These are phyloP conservation scores for Cheilosia grossa DNA, from an alignment of 2,888 invertebrate species.

Conservation along the genomic window DNA sequence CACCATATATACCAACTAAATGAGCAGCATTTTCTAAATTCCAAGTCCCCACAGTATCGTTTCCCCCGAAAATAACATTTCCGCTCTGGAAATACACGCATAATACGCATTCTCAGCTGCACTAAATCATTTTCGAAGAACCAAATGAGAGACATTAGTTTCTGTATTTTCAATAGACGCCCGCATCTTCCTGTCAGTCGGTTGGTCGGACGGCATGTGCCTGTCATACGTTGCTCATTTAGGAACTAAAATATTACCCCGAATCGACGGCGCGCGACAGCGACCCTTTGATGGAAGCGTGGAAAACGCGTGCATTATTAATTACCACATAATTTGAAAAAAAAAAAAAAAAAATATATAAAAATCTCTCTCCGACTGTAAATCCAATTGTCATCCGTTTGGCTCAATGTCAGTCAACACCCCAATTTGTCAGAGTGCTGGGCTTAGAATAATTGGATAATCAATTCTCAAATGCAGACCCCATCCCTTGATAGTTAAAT, in stretches of 20 bases:
- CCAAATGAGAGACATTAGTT: conserved; percentile 45
- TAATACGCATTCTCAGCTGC: conserved; percentile 57
- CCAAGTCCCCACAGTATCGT: conserved; percentile 8
- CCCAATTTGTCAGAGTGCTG: conserved; percentile 54
- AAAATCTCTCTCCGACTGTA: conserved; percentile 48
- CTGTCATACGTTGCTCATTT: conserved; percentile 53
- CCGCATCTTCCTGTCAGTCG: conserved; percentile 47
- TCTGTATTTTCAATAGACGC: conserved; percentile 41
- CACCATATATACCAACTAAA: neutral
- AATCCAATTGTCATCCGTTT: conserved; percentile 52
- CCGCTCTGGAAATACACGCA: conserved; percentile 43
- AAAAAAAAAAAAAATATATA: neutral
- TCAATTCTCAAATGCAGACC: conserved; percentile 44
- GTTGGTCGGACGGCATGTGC: conserved; percentile 36
- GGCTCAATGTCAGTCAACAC: conserved; percentile 56
- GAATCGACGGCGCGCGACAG: conserved; percentile 6
- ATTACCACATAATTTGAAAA: conserved; percentile 65
- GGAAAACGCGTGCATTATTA: conserved; percentile 67
- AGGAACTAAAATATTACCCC: conserved; percentile 5
- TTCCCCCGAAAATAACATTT: conserved; percentile 42
- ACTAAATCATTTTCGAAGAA: conserved; percentile 63
- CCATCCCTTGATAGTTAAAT: conserved; percentile 17
- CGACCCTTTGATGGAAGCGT: conserved; percentile 51
- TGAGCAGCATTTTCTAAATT: conserved; percentile 21
- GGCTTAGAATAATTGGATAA: conserved; percentile 66